Percentiles rank a stretch among this genome's conserved stretches.
phyloP scores from a whole-genome alignment of 1,140 invertebrate genomes.

The Popillia japonica region DNA sequence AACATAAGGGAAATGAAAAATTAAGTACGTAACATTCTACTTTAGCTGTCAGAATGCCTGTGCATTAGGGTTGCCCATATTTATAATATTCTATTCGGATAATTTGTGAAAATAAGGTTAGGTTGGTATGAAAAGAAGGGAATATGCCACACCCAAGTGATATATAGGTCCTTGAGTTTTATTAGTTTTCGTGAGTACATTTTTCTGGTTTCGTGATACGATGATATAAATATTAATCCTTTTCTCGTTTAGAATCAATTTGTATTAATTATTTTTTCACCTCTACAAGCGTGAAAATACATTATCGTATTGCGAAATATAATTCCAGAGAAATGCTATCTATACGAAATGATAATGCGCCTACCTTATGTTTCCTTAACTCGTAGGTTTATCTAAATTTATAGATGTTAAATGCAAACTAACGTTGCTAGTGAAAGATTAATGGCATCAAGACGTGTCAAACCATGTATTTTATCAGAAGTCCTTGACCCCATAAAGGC shows the following conservation, averaged over 20 bases:
- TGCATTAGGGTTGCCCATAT: not conserved
- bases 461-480: too few species aligned
- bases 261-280: not conserved
- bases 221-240: slow-evolving; percentile 2
- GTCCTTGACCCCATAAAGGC: too few species aligned
- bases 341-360: too few species aligned
- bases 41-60: not conserved
- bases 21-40: not conserved
- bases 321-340: too few species aligned
- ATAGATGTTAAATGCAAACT: too few species aligned
- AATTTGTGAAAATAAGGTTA: slow-evolving; percentile 19
- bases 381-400: too few species aligned
- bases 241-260: not conserved
- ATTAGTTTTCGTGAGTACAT: not conserved
- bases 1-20: not conserved
- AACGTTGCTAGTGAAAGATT: too few species aligned
- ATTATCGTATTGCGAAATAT: too few species aligned
- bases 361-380: too few species aligned
- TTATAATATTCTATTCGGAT: slow-evolving; percentile 5
- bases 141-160: slow-evolving; percentile 11
- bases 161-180: not conserved
- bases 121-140: not conserved
- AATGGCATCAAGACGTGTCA: too few species aligned
- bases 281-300: not conserved
- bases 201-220: slow-evolving; percentile 7